Conservation (phyloP, 2,113 vertebrate species). For the Pipa parva region DNA sequence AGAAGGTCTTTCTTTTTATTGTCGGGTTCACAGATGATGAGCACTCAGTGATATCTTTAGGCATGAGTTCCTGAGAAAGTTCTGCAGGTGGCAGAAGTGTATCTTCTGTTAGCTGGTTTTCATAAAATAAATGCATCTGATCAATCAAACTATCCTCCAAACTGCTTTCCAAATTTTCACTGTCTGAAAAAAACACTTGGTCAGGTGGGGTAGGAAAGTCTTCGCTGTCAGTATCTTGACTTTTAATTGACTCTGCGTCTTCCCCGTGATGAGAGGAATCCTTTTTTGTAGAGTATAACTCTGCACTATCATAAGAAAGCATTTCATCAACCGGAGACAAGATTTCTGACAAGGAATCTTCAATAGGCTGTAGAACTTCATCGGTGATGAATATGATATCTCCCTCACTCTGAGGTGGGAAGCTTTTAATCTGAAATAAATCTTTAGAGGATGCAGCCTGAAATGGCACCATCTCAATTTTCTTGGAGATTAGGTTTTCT, state of each 20-base stretch:
- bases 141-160: constrained; percentile 51
- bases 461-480: background rate
- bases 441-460: constrained; percentile 8
- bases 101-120: constrained; percentile 13
- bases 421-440: constrained; percentile 4
- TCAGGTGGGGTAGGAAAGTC: constrained; percentile 58
- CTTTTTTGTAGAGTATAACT: constrained; percentile 49
- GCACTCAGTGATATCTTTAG: background rate
- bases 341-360: constrained; percentile 53
- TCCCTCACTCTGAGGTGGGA: constrained; percentile 2
- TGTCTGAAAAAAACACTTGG: constrained; percentile 27
- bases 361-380: background rate
- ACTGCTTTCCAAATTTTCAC: background rate
- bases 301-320: constrained; percentile 61
- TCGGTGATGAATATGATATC: background rate
- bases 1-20: background rate
- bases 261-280: constrained; percentile 45
- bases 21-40: background rate
- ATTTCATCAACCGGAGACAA: constrained; percentile 61
- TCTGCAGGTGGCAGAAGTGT: background rate
- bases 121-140: constrained; percentile 48
- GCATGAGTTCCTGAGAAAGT: background rate
- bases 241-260: constrained; percentile 47
- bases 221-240: constrained; percentile 15
- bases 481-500: background rate